Base-by-base conservation (phyloP, 2,797 vertebrate species). In the Limosa lapponica region DNA sequence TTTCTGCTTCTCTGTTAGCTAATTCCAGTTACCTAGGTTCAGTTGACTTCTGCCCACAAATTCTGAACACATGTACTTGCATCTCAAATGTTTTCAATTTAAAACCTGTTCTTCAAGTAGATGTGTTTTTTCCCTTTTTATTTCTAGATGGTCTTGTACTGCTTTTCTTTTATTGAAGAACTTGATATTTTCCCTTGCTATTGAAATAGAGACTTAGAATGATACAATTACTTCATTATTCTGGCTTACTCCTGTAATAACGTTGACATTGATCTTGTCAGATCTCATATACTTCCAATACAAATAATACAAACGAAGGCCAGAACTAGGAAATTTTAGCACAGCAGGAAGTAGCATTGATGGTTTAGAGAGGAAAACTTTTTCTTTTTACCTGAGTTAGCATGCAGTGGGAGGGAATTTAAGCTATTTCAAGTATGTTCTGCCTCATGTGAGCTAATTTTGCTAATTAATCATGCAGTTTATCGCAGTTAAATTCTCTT, bases 51-150 rank as follows among this genome's bases (percentile, higher is more conserved):
- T 92, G 73, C 72, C 66, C 55, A 27, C 41, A 82, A 55, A 96
- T 84, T 96, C 64, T 85, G 41, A 92, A 77, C 59, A 67, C 14
- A 22, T 89, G 73, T 81, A 59, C 71, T 82, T 93, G 8, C 1
- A 57, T 77, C 51, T 92, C 84, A 90, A 32, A 69, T 92, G 83
- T 87, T 95, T 95, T 82, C 55, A 82, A 77, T 93, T 94, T 91
- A 84, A 91, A 94, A 66, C 46, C 49, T 86, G 44, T 94, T 86
- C 57, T 91, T 92, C 59, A 64, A 87, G 16, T 87, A 62, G 32
- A 49, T 77, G 20, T 46, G 8, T 43, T 36, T 72, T 91, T 90
- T 51, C 6, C 16, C 11, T 73, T 91, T 85, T 89, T 81, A 57
- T 92, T 92, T 89, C 36, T 92, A 73, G 86, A 84, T 73, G 48